Evolutionary conservation across 2,888 invertebrate species (phyloP).

Genomic region (Pycnomerus fuliginosus): DNA sequence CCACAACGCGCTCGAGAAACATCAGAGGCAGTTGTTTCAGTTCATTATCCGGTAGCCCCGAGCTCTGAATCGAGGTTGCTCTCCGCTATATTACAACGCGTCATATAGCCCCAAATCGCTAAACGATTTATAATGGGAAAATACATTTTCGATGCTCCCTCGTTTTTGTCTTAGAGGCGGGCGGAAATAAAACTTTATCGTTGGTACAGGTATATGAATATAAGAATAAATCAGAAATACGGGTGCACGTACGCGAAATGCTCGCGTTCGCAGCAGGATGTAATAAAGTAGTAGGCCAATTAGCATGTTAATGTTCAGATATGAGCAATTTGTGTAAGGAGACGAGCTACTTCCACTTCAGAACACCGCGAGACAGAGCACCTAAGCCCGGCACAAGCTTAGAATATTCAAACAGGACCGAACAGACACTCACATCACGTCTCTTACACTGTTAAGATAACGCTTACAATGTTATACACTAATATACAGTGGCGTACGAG

Average conservation of each 20-base stretch:
- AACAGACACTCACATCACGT: constrained; percentile 53
- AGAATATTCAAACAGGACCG: constrained; percentile 54
- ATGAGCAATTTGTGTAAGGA: constrained; percentile 52
- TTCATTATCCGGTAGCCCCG: constrained; percentile 36
- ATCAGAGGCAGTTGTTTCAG: constrained; percentile 33
- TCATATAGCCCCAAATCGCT: constrained; percentile 44
- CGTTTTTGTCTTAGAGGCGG: constrained; percentile 13
- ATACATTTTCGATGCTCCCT: constrained; percentile 41
- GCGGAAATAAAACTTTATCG: background rate
- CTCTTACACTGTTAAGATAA: constrained; percentile 52
- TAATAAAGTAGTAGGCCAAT: constrained; percentile 49
- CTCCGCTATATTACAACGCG: constrained; percentile 42
- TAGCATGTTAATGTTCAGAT: constrained; percentile 53
- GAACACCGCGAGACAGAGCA: constrained; percentile 35
- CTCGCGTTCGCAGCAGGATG: constrained; percentile 39
- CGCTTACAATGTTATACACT: constrained; percentile 13
- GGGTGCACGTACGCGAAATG: constrained; percentile 33
- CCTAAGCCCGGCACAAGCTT: constrained; percentile 51
- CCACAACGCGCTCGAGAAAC: constrained; percentile 20
- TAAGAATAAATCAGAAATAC: constrained; percentile 15
- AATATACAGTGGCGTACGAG: too few relatives aligned
- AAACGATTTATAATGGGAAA: constrained; percentile 50
- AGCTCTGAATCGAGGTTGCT: constrained; percentile 36
- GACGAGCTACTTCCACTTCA: constrained; percentile 43
- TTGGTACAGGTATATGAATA: background rate